Conservation (phyloP, 1,140 invertebrate species). For the Hydropsyche tenuis region DNA sequence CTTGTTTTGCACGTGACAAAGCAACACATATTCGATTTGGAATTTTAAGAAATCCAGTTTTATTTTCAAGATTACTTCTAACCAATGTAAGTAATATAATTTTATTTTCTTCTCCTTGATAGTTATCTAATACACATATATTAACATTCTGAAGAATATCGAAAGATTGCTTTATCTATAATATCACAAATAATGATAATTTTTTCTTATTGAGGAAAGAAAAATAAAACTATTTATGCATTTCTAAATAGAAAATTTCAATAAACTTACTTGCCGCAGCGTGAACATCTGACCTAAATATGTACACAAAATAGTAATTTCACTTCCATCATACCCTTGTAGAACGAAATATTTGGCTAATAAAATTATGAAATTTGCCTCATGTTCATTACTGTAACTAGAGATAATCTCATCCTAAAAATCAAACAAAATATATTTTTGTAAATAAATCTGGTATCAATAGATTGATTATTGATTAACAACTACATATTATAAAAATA, state of each 20-base stretch:
- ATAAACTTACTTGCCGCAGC: constrained; percentile 55
- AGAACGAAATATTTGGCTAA: constrained; percentile 68
- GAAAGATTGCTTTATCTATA: constrained; percentile 20
- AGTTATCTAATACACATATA: constrained; percentile 80
- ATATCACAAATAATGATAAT: not conserved
- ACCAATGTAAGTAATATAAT: constrained; percentile 86
- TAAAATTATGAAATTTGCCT: constrained; percentile 65
- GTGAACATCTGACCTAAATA: constrained; percentile 71
- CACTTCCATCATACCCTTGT: constrained; percentile 64
- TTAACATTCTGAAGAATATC: constrained; percentile 55
- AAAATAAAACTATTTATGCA: no score
- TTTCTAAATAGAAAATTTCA: not conserved
- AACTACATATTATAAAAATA: no score
- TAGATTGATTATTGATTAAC: no score
- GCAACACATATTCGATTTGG: constrained; percentile 85
- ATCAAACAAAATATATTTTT: constrained; percentile 41
- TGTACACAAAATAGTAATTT: constrained; percentile 73
- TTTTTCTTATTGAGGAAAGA: no score
- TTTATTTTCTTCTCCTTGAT: constrained; percentile 85
- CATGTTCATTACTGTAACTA: constrained; percentile 67
- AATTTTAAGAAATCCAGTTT: constrained; percentile 78
- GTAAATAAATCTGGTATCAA: no score
- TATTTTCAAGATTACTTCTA: constrained; percentile 71
- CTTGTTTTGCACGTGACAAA: constrained; percentile 80
- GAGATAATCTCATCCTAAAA: constrained; percentile 60